Evolutionary conservation across 2,113 vertebrate genomes (phyloP), one percentile per base, ranked within the genome.

Genomic region (Spilogale gracilis): DNA sequence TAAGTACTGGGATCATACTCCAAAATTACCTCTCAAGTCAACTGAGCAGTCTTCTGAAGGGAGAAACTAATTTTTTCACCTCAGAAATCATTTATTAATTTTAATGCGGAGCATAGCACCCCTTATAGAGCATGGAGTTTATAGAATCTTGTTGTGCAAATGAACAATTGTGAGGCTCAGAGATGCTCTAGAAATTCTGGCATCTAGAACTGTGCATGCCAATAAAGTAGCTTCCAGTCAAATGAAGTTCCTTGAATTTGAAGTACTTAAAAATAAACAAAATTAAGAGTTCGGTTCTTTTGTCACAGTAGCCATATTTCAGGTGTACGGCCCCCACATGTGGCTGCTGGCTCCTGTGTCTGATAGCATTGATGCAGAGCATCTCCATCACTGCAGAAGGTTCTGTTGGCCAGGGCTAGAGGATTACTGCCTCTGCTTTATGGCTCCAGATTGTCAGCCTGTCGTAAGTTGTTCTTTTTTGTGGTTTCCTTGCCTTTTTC

Each of bases 211-310:
- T 74, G 0, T 52, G 12, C 1, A 43, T 5, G 93, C 18, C 2
- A 89, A 0, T 65, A 60, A 67, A 69, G 17, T 69, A 91, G 60
- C 23, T 69, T 80, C 32, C 91, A 91, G n/a, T 86, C 9, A 82
- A 65, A 32, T 91, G 69, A 88, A 82, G 38, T 71, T 76, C 50
- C 21, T 81, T 89, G 32, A 58, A 43, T 80, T 79, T 84, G n/a
- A 63, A 21, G 80, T 95, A 80, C 65, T 79, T 80, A 54, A 93
- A 92, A 89, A 23, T 69, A 81, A 88, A 30, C 27, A 63, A 63
- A 97, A 38, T 74, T 52, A 56, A 50, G 11, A 82, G 30, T 61
- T 78, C 13, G 27, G 12, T 94, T 80, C 30, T 83, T 79, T 13
- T 60, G 63, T 65, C 32, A 63, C 11, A 73, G 21, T 89, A 27